A percentile compares a stretch with the other conserved stretches of the same genome.
phyloP scores from a whole-genome alignment of 2,797 vertebrate genomes.

The Hipposideros larvatus region DNA sequence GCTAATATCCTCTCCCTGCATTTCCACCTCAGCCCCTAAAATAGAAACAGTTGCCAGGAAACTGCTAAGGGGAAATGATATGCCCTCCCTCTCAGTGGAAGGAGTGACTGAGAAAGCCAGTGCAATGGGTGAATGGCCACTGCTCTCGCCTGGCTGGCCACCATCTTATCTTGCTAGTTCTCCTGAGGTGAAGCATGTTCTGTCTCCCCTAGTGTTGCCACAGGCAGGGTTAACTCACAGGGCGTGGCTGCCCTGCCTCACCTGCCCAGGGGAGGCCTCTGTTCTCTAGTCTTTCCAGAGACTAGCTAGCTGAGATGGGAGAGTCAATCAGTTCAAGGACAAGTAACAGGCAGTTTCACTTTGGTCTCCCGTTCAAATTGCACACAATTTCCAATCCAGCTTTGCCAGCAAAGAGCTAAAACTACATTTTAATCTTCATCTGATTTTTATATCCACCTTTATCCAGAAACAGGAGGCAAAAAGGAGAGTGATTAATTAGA shows the following conservation, averaged over 20 bases:
- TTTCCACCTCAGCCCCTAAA: background rate
- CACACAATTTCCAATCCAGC: background rate
- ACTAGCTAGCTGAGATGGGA: background rate
- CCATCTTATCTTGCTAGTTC: background rate
- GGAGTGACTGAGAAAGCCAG: background rate
- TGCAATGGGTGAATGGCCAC: background rate
- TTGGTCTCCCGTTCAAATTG: background rate
- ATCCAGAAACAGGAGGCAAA: background rate
- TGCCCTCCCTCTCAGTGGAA: background rate
- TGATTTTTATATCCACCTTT: background rate
- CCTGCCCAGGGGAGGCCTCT: background rate
- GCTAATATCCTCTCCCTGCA: background rate
- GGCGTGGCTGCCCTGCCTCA: background rate
- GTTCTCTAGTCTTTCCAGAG: background rate
- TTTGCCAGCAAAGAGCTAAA: background rate
- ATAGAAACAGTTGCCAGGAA: conserved; percentile 20
- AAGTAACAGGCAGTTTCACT: background rate
- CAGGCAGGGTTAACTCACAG: accelerated
- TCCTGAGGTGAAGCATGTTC: background rate
- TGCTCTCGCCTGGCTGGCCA: background rate
- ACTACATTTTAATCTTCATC: background rate
- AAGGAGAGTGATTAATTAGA: background rate
- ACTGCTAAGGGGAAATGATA: background rate
- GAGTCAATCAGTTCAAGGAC: background rate
- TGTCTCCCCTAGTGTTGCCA: background rate